These are phyloP conservation scores for Rhincodon typus DNA, from an alignment of 2,797 vertebrate genomes.

Conservation along the genomic window DNA sequence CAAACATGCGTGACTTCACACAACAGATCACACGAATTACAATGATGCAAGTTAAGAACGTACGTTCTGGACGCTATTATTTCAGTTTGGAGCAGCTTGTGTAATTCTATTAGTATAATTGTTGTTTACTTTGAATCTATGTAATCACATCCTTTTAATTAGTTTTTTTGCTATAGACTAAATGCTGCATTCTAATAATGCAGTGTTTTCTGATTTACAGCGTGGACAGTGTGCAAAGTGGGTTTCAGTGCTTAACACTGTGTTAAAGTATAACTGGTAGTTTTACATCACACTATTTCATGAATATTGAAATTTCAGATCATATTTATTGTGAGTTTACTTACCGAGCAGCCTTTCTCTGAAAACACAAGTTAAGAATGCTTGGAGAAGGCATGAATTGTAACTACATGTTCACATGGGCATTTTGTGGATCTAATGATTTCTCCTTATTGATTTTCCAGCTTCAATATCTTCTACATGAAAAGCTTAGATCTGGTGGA, in stretches of 20 bases:
- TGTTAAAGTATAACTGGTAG: background rate
- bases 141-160: background rate
- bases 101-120: background rate
- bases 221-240: background rate
- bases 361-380: background rate
- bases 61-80: background rate
- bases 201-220: background rate
- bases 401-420: background rate
- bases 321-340: background rate
- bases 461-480: conserved; percentile 40
- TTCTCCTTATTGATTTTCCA: background rate
- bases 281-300: background rate
- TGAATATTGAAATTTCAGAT: background rate
- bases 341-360: no score
- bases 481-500: conserved; percentile 41
- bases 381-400: background rate
- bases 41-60: background rate
- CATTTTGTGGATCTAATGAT: background rate
- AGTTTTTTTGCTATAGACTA: background rate
- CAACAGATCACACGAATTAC: background rate
- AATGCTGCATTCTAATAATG: background rate
- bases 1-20: background rate
- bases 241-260: background rate
- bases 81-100: background rate
- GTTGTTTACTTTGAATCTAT: background rate